phyloP scores from a whole-genome alignment of 2,113 vertebrate genomes.

The Pungitius pungitius region DNA sequence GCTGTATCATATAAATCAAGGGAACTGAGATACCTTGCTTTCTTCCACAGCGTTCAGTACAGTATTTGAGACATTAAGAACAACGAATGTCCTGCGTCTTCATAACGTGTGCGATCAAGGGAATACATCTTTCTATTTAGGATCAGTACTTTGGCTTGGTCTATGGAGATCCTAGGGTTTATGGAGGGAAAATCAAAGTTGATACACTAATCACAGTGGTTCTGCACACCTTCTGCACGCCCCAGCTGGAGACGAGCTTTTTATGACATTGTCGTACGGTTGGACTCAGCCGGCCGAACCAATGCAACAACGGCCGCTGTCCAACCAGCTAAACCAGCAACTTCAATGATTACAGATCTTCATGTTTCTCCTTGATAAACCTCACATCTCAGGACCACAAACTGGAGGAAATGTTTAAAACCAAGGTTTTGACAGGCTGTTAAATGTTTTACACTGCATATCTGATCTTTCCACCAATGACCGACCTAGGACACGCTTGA shows the following conservation, averaged over 20 bases:
- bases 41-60: neutral
- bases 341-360: neutral
- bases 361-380: neutral
- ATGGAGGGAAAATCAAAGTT: neutral
- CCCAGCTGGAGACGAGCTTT: neutral
- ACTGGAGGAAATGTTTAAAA: neutral
- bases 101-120: neutral
- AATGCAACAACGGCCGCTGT: neutral
- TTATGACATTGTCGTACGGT: neutral
- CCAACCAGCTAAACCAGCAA: conserved; percentile 16
- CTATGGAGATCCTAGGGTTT: neutral
- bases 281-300: neutral
- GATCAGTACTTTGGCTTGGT: neutral
- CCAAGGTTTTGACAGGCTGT: neutral
- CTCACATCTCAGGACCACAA: neutral
- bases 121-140: neutral
- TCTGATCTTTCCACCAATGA: neutral
- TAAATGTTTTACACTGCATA: neutral
- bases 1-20: neutral
- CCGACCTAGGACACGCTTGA: neutral
- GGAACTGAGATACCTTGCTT: neutral
- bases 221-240: neutral
- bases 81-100: neutral
- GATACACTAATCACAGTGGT: neutral
- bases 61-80: neutral